phyloP scores from a whole-genome alignment of 2,797 vertebrate genomes.

The Setipinna tenuifilis region DNA sequence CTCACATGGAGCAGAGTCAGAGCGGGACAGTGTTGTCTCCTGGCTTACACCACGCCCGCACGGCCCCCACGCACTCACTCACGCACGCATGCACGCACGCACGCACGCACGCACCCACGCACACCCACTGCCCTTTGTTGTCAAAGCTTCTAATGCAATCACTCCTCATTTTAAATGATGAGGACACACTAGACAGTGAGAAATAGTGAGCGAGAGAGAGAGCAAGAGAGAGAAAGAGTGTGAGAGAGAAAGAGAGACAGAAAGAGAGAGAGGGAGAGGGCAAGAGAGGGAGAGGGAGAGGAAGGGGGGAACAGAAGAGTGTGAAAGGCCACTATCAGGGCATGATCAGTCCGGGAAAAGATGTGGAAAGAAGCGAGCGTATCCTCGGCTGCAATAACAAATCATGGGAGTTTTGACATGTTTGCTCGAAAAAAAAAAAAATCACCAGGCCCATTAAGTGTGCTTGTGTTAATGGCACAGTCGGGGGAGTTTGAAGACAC shows the following conservation, averaged over 20 bases:
- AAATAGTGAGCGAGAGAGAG: constrained; percentile 37
- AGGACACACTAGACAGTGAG: constrained; percentile 17
- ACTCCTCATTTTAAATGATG: constrained; percentile 47
- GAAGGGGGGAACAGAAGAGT: not conserved
- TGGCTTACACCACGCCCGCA: too few species aligned
- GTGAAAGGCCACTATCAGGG: not conserved
- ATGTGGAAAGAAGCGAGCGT: not conserved
- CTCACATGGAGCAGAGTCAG: too few species aligned
- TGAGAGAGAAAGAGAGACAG: not conserved
- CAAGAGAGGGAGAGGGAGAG: constrained; percentile 26
- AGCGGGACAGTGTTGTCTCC: too few species aligned
- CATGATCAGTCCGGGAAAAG: not conserved
- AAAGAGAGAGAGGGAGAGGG: not conserved
- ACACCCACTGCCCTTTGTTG: not conserved
- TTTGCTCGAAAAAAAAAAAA: constrained; percentile 54
- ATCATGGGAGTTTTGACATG: constrained; percentile 46
- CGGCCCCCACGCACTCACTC: too few species aligned
- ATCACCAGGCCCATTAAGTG: constrained; percentile 60
- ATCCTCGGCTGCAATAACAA: constrained; percentile 45
- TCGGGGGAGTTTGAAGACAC: constrained; percentile 52
- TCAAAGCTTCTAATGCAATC: constrained; percentile 38
- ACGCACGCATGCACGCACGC: not conserved
- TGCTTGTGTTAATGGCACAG: constrained; percentile 48
- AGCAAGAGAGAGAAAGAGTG: not conserved
- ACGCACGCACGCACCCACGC: constrained; percentile 12